These are phyloP conservation scores for Ichneumoninae sp. DNA, from an alignment of 2,888 invertebrate species.

Conservation along the genomic window DNA sequence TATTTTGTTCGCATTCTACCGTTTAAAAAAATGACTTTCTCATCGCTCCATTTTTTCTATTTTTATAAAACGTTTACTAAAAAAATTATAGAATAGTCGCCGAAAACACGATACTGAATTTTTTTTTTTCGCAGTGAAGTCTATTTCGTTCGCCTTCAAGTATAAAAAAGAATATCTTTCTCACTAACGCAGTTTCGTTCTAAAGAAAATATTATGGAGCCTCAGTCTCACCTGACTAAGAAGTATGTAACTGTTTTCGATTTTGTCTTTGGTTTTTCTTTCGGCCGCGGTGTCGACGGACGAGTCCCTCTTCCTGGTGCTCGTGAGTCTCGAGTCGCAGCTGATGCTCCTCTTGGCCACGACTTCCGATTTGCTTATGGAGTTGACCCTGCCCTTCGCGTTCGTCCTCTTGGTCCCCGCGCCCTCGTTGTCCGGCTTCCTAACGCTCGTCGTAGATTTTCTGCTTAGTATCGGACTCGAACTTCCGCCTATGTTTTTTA, in stretches of 20 bases:
- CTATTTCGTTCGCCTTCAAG: background rate
- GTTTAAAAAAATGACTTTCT: too few species aligned
- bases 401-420: conserved; percentile 79
- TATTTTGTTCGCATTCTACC: too few species aligned
- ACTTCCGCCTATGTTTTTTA: conserved; percentile 91
- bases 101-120: background rate
- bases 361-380: conserved; percentile 81
- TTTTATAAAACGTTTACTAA: too few species aligned
- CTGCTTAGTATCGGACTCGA: conserved; percentile 93
- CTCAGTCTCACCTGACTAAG: conserved; percentile 78
- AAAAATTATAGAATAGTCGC: too few species aligned
- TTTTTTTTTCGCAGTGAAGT: background rate
- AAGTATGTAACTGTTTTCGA: conserved; percentile 81
- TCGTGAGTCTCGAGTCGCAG: conserved; percentile 82
- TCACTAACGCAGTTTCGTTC: background rate
- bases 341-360: conserved; percentile 82
- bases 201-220: conserved; percentile 7
- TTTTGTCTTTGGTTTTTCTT: conserved; percentile 81
- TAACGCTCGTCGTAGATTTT: conserved; percentile 84
- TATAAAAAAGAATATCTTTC: background rate
- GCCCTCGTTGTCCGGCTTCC: conserved; percentile 77
- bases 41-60: too few species aligned
- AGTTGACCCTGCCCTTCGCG: conserved; percentile 80
- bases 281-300: conserved; percentile 81
- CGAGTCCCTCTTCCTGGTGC: conserved; percentile 82